These are phyloP conservation scores for Salvelinus alpinus DNA, from an alignment of 2,113 vertebrate genomes.

Conservation along the genomic window DNA sequence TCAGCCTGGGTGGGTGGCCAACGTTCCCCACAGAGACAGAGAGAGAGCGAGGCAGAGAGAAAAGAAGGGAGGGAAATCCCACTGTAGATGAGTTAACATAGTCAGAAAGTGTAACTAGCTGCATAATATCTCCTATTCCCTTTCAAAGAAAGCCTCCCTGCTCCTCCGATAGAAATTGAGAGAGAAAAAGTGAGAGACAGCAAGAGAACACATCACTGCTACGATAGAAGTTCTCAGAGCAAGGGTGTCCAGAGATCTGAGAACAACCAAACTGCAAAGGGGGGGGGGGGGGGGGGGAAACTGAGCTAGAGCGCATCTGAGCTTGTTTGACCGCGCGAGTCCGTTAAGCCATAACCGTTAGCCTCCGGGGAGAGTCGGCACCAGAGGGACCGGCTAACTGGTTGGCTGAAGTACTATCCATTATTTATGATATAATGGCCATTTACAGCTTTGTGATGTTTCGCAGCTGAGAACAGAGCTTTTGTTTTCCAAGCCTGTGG, in stretches of 20 bases:
- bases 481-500: slow-evolving; percentile 42
- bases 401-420: slow-evolving; percentile 27
- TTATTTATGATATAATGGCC: slow-evolving; percentile 60
- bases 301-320: slow-evolving; percentile 5
- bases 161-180: slow-evolving; percentile 23
- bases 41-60: slow-evolving; percentile 17
- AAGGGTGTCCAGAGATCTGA: slow-evolving; percentile 13
- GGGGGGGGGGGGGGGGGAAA: too few species aligned
- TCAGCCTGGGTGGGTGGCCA: slow-evolving; percentile 22
- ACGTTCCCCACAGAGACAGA: slow-evolving; percentile 25
- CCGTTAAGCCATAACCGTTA: slow-evolving; percentile 26
- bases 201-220: neutral
- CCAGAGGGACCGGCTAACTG: slow-evolving; percentile 30
- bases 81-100: too few species aligned
- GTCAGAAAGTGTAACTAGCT: too few species aligned
- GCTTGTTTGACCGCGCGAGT: slow-evolving; percentile 26
- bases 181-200: slow-evolving; percentile 13
- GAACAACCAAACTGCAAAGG: neutral
- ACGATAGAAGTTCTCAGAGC: neutral
- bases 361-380: slow-evolving; percentile 4
- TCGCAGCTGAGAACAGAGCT: slow-evolving; percentile 29
- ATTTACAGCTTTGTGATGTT: slow-evolving; percentile 41
- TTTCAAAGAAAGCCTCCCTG: slow-evolving; percentile 20
- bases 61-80: slow-evolving; percentile 1
- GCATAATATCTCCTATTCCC: slow-evolving; percentile 31